Evolutionary conservation across 1,140 invertebrate genomes (phyloP), one percentile per base, ranked within the genome.

Genomic region (Cotesia vestalis): DNA sequence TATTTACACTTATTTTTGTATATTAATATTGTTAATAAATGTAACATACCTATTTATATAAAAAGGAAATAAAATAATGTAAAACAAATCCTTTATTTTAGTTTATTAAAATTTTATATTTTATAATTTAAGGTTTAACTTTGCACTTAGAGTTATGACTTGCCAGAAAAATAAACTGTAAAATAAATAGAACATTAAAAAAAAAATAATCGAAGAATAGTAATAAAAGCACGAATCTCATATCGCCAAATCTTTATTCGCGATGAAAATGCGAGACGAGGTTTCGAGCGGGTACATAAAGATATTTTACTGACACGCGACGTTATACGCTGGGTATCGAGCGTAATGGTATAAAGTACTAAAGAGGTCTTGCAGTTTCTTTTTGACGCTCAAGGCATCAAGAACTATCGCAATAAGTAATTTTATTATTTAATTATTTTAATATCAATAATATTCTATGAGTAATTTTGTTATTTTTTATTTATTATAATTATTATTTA

Each of bases 221-320:
- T 14, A 52, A 17, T 14, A 55, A 12, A 55, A 51, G 6, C 27
- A 55, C 52, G 52, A 67, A 55, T 35, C 34, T 55, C 51, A 51
- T 53, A 67, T 67, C 66, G 51, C 14, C 27, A 67, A 55, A 52
- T 55, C 51, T 12, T 67, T 67, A 67, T 72, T 52, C 38, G 55
- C 51, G 14, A 67, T 61, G 57, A 67, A 67, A 72, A 67, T 67
- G 59, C 55, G 63, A 75, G 57, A 17, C 57, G 14, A 20, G 62
- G 53, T 40, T 20, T 46, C 6, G 40, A 46, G 40, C 40, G 40
- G 40, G 40, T 46, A 46, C 40, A 46, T 46, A 46, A 75, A 64
- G 73, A 78, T 76, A 72, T 76, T 79, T 77, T 69, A 74, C 40
- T 76, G 72, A 57, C 85, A 86, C 84, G 85, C 85, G 81, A 86